Conservation (phyloP, 2,113 vertebrate genomes). For the Bucco capensis region DNA sequence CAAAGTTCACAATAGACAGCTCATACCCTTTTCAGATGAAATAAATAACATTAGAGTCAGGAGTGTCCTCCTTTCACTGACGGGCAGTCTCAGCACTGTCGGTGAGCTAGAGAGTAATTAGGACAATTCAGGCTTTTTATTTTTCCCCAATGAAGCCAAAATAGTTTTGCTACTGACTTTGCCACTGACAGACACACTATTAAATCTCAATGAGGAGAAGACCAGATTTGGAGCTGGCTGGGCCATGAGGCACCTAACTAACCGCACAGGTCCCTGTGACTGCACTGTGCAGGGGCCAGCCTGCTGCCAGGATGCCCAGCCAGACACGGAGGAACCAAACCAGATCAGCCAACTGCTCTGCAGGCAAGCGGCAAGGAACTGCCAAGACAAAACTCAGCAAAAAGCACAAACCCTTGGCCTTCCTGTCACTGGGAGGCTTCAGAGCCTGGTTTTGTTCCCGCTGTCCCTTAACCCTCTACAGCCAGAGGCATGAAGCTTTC, state of each 20-base stretch:
- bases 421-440: no score
- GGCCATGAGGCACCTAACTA: fast-evolving
- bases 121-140: fast-evolving
- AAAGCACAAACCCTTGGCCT: fast-evolving
- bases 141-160: background rate
- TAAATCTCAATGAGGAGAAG: background rate
- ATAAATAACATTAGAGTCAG: background rate
- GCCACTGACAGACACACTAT: background rate
- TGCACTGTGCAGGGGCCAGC: fast-evolving
- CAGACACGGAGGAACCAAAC: fast-evolving
- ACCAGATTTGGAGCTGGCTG: background rate
- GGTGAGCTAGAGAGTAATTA: background rate
- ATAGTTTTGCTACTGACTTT: background rate
- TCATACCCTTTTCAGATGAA: background rate
- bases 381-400: fast-evolving
- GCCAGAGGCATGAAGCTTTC: fast-evolving
- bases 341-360: fast-evolving
- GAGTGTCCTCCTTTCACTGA: background rate
- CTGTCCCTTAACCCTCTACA: no score
- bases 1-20: background rate
- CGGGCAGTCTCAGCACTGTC: background rate
- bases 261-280: background rate
- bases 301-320: background rate
- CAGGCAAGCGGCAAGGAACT: fast-evolving
- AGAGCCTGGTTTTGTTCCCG: no score